Conservation (phyloP, 2,888 invertebrate species). For the Entomobrya proxima region DNA sequence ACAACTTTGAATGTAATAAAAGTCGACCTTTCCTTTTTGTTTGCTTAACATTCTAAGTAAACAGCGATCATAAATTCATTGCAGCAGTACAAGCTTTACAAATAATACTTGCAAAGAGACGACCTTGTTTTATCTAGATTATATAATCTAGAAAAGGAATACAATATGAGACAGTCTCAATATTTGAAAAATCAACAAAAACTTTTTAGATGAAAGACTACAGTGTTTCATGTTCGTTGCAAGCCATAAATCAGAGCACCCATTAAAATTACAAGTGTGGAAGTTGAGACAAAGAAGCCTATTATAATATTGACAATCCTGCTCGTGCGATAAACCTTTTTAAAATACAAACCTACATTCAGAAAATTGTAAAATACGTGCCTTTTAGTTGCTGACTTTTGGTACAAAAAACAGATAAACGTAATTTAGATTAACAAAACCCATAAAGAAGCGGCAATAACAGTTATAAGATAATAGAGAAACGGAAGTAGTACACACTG, state of each 20-base stretch:
- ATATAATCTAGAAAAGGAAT: not conserved
- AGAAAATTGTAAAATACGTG: not conserved
- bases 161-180: not conserved
- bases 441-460: conserved; percentile 2
- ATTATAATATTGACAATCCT: not conserved
- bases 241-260: not conserved
- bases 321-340: not conserved
- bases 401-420: not conserved
- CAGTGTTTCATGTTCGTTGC: not conserved
- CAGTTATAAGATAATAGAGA: not conserved
- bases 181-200: not conserved
- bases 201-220: conserved; percentile 17
- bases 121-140: not conserved
- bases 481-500: not conserved
- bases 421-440: not conserved
- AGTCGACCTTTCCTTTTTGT: not conserved
- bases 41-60: not conserved
- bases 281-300: not conserved
- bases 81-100: not conserved
- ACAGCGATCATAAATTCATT: not conserved
- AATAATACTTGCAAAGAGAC: not conserved
- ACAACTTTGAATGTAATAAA: too few relatives aligned
- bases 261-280: not conserved
- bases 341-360: not conserved
- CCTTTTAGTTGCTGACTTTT: not conserved